Conservation (phyloP, 2,113 vertebrate species). For the Talpa occidentalis region DNA sequence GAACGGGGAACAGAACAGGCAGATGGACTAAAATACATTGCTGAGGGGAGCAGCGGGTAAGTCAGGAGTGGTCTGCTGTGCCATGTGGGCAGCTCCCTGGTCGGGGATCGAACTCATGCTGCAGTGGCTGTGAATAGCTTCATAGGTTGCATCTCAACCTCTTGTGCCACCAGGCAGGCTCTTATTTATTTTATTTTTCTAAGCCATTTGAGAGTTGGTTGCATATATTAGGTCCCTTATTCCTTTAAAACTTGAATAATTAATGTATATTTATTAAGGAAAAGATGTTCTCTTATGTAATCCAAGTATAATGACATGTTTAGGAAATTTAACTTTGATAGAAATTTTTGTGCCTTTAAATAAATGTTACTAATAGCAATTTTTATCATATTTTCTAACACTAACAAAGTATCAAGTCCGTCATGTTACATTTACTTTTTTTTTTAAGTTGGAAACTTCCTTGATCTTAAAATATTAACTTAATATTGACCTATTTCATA, state of each 20-base stretch:
- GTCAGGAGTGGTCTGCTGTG: too few relatives aligned
- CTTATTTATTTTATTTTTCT: constrained; percentile 33
- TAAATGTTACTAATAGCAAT: too few relatives aligned
- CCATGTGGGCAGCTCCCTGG: too few relatives aligned
- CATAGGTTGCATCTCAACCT: too few relatives aligned
- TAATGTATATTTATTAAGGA: neutral
- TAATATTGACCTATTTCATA: too few relatives aligned
- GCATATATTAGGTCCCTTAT: neutral
- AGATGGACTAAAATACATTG: too few relatives aligned
- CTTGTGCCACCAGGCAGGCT: too few relatives aligned
- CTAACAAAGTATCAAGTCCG: neutral
- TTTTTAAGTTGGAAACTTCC: neutral
- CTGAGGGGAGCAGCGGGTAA: too few relatives aligned
- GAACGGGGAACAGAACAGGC: too few relatives aligned
- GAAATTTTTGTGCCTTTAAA: neutral
- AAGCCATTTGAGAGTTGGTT: neutral
- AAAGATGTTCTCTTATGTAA: neutral
- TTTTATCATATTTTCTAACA: neutral
- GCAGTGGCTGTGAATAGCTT: too few relatives aligned
- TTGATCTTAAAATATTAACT: neutral
- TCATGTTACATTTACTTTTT: neutral
- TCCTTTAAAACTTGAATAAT: constrained; percentile 28
- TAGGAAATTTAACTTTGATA: neutral
- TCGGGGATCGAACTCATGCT: too few relatives aligned
- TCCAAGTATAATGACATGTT: neutral